Conservation (phyloP, 1,140 invertebrate species). For the Drosophila obscura region DNA sequence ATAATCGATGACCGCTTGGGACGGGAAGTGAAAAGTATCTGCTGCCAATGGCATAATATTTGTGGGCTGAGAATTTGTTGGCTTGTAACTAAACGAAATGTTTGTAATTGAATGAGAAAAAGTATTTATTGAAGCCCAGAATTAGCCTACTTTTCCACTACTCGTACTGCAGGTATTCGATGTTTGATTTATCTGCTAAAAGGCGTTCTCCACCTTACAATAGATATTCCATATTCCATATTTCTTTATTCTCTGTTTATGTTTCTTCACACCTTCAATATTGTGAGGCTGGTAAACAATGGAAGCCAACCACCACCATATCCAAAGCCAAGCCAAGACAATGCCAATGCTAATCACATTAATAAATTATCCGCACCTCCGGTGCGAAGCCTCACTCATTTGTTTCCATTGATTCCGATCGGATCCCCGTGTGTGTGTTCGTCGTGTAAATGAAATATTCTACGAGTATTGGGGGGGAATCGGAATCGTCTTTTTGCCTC, state of each 20-base stretch:
- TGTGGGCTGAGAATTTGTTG: background rate
- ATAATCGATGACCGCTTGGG: constrained; percentile 58
- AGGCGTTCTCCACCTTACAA: background rate
- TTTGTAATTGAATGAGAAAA: background rate
- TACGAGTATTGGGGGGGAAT: constrained; percentile 27
- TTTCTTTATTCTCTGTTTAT: constrained; percentile 1
- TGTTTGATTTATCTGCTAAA: constrained; percentile 2
- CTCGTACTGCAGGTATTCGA: background rate
- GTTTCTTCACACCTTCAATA: constrained; percentile 43
- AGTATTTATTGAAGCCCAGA: background rate
- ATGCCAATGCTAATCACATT: constrained; percentile 69
- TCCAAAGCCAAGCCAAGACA: constrained; percentile 31
- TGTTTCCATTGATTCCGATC: constrained; percentile 43
- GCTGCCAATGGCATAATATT: constrained; percentile 27
- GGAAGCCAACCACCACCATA: constrained; percentile 31
- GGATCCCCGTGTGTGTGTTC: constrained; percentile 13
- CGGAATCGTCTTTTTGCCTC: constrained; percentile 25
- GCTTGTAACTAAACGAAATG: background rate
- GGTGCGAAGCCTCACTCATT: constrained; percentile 30
- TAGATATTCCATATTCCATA: constrained; percentile 33
- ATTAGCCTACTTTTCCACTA: constrained; percentile 1
- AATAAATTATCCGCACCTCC: constrained; percentile 76
- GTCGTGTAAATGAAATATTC: constrained; percentile 67
- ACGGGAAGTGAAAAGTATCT: constrained; percentile 19
- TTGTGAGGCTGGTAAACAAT: constrained; percentile 28